Evolutionary conservation across 2,888 invertebrate species (phyloP), one percentile per base, ranked within the genome.

Genomic region (Falcaria lacertinaria): DNA sequence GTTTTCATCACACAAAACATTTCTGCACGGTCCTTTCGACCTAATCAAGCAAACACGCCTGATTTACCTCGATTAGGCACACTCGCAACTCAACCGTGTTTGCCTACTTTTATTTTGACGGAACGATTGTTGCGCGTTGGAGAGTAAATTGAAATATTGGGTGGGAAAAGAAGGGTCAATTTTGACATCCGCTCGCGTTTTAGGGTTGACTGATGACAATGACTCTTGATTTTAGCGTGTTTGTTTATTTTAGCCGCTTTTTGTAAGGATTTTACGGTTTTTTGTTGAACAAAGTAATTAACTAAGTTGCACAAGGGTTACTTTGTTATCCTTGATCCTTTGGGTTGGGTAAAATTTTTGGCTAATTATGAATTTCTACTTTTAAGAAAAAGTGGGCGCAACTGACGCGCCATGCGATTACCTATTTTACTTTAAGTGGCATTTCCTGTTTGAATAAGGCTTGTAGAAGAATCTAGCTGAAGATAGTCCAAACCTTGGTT

Each of bases 21-120:
- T 37, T 22, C n/a, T 14, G 25, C 48, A 48, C 49, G 55, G 61
- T 41, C 48, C 56, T 54, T 64, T 58, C 41, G 42, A 45, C 50
- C 50, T 60, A 61, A 60, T 57, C 54, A 49, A 53, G 40, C 57
- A 47, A 57, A 54, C 55, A 44, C 52, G 62, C 57, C 60, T 64
- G 70, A 71, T 74, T 70, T 59, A 57, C 50, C 52, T 50, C 50
- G 49, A 73, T 72, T 66, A 65, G 63, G 67, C 67, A 58, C 68
- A 62, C 59, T 63, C 54, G 54, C 37, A 37, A 60, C 59, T 53
- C 54, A 22, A 39, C 48, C 50, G 47, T 60, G 60, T 70, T 70
- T 67, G 51, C 56, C 52, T 48, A 60, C 54, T 59, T 28, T 60
- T 64, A 56, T 60, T 54, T 48, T 49, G 48, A 50, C 41, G 50